Evolutionary conservation across 2,888 invertebrate genomes (phyloP).

Genomic region (Lepidocyrtoides sp.): DNA sequence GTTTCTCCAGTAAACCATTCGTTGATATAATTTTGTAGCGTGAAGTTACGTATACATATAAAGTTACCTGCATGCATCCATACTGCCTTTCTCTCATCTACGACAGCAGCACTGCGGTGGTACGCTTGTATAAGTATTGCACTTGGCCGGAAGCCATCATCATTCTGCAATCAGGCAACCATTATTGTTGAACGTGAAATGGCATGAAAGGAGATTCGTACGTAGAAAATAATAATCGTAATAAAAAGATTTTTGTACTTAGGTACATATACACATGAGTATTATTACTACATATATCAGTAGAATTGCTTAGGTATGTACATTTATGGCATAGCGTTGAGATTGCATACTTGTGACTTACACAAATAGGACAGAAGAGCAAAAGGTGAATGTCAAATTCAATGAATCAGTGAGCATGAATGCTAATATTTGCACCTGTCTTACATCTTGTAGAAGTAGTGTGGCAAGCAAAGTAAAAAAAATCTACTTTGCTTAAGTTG

Average conservation of each 20-base stretch:
- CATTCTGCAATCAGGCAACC: constrained; percentile 55
- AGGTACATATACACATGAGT: too few species aligned
- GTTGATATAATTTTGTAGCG: neutral
- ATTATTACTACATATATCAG: neutral
- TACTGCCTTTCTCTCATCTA: neutral
- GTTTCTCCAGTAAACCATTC: constrained; percentile 15
- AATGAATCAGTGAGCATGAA: constrained; percentile 56
- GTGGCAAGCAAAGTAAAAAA: neutral
- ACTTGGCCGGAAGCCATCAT: constrained; percentile 79
- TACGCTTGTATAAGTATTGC: neutral
- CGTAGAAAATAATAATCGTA: too few species aligned
- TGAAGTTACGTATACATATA: neutral
- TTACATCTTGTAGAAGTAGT: neutral
- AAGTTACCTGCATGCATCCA: neutral
- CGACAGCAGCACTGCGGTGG: neutral
- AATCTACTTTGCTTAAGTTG: neutral
- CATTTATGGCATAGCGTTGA: neutral
- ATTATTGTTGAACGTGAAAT: constrained; percentile 45
- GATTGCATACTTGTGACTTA: neutral
- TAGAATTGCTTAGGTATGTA: neutral
- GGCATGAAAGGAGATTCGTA: too few species aligned
- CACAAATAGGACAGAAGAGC: constrained; percentile 11
- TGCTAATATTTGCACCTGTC: constrained; percentile 47
- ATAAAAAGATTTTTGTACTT: too few species aligned
- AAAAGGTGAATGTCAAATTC: constrained; percentile 68